A percentile compares a stretch with the other conserved stretches of the same genome.
Conservation (phyloP, 2,113 vertebrate genomes). For the Zosterops lateralis region DNA sequence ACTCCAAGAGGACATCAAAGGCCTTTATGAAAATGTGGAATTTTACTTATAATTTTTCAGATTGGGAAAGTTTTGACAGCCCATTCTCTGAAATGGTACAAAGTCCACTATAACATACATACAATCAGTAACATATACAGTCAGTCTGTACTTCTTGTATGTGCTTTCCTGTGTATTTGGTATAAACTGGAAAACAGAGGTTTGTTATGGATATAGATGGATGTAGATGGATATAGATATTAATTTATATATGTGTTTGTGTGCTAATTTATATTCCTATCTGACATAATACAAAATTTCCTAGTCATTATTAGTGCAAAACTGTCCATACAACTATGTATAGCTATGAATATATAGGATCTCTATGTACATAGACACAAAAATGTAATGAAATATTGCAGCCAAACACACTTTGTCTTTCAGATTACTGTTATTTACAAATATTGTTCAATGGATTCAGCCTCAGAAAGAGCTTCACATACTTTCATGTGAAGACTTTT, state of each 20-base stretch:
- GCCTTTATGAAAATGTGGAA: neutral
- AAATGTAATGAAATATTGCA: neutral
- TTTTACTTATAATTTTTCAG: neutral
- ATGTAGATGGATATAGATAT: neutral
- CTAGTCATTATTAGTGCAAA: neutral
- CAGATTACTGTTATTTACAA: neutral
- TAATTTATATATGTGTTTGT: neutral
- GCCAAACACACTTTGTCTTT: neutral
- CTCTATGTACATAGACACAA: rapidly evolving
- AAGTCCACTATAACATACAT: neutral
- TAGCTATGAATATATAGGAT: neutral
- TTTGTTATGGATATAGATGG: neutral
- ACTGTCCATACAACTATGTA: neutral
- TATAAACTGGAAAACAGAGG: neutral
- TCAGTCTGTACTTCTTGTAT: neutral
- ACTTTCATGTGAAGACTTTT: neutral
- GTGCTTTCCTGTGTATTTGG: neutral
- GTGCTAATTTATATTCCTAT: neutral
- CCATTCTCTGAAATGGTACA: rapidly evolving
- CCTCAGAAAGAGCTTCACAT: neutral
- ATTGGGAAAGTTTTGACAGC: neutral
- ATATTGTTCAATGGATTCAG: neutral
- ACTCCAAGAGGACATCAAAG: neutral
- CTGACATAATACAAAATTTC: neutral
- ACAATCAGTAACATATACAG: neutral